These are phyloP conservation scores for Macaca fascicularis DNA, from an alignment of 2,113 vertebrate genomes.

Conservation along the genomic window DNA sequence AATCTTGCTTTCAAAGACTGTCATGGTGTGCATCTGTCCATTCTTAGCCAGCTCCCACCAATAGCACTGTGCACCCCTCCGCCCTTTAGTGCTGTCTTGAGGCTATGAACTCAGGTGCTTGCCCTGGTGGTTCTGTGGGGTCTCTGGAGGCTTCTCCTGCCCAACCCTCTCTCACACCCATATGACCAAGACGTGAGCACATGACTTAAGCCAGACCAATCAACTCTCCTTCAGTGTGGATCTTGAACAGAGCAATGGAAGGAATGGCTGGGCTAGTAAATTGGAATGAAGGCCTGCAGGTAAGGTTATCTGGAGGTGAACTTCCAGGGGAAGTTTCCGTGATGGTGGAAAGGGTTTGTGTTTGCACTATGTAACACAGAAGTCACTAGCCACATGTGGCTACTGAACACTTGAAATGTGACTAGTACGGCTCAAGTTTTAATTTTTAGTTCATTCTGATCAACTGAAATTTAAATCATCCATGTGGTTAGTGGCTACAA, in stretches of 20 bases:
- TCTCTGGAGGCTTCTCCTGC: background rate
- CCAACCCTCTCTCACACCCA: background rate
- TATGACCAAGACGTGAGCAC: background rate
- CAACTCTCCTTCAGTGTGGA: background rate
- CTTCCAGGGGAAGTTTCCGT: background rate
- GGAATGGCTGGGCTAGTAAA: too few species aligned
- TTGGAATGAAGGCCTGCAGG: too few species aligned
- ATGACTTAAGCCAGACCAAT: background rate
- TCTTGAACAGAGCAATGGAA: background rate
- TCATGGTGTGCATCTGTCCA: background rate
- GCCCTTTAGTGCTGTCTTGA: accelerated
- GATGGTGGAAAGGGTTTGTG: background rate
- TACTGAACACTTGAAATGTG: background rate
- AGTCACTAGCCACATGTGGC: background rate
- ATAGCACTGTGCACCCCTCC: background rate
- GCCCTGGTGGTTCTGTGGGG: too few species aligned
- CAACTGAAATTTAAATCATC: background rate
- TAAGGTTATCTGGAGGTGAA: background rate
- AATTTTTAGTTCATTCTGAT: background rate
- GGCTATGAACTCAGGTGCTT: too few species aligned
- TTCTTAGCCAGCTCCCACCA: accelerated
- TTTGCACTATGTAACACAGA: background rate
- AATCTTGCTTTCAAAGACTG: background rate
- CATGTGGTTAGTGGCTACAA: background rate
- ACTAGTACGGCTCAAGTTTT: background rate